Conservation (phyloP, 2,113 vertebrate genomes). For the Xiphophorus couchianus region DNA sequence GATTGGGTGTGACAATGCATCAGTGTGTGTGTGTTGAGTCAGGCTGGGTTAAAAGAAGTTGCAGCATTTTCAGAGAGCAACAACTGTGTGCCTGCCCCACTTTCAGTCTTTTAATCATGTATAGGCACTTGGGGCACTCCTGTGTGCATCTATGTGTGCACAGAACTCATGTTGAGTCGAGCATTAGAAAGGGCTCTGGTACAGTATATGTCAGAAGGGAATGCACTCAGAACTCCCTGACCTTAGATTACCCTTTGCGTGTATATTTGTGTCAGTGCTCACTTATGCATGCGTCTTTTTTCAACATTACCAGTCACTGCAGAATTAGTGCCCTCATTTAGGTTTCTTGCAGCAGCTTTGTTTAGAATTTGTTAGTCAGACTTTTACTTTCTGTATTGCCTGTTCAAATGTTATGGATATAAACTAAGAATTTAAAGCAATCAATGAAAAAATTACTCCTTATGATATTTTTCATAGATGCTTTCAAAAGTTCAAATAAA, state of each 20-base stretch:
- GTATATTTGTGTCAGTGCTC: conserved; percentile 21
- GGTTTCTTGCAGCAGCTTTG: conserved; percentile 15
- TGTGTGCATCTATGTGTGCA: conserved; percentile 29
- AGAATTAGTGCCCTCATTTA: conserved; percentile 25
- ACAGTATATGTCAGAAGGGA: conserved; percentile 58
- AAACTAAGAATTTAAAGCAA: neutral
- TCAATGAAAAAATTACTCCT: too few relatives aligned
- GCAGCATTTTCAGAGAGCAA: conserved; percentile 59
- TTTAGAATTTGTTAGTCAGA: neutral
- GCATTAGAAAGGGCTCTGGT: conserved; percentile 38
- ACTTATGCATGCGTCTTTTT: conserved; percentile 18
- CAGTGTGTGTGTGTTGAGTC: conserved; percentile 13
- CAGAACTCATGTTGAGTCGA: conserved; percentile 37
- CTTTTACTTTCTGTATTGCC: conserved; percentile 2
- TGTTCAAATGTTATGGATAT: neutral
- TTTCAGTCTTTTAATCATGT: conserved; percentile 76
- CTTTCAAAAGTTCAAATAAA: neutral
- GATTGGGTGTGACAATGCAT: neutral
- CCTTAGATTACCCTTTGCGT: conserved; percentile 28
- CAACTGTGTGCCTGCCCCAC: conserved; percentile 68
- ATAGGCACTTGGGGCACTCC: conserved; percentile 64
- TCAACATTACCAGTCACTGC: conserved; percentile 3
- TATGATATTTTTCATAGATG: neutral
- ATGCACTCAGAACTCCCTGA: conserved; percentile 53
- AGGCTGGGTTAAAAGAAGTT: conserved; percentile 42